Conservation (phyloP, 2,888 invertebrate genomes). For the Mayetiola destructor region DNA sequence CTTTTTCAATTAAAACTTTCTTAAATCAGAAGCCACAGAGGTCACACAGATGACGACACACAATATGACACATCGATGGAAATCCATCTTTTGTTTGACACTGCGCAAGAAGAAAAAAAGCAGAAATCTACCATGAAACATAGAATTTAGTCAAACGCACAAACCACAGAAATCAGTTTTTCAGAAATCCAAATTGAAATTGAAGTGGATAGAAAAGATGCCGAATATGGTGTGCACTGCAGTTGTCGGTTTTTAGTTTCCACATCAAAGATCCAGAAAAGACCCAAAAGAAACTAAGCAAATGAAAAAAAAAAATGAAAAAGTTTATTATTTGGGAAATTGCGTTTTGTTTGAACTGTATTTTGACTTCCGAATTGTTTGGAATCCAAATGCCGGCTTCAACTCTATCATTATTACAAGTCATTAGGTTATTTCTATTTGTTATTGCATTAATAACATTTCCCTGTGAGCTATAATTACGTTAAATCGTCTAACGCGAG, state of each 20-base stretch:
- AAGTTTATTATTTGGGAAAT: too few species aligned
- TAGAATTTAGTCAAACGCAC: not conserved
- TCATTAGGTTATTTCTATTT: conserved; percentile 13
- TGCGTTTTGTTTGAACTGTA: conserved; percentile 1
- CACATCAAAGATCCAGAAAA: too few species aligned
- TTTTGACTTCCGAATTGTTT: conserved; percentile 11
- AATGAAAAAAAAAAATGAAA: too few species aligned
- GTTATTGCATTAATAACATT: conserved; percentile 8
- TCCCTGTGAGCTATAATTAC: conserved; percentile 7
- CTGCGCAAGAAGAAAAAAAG: not conserved
- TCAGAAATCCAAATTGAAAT: too few species aligned
- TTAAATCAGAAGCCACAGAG: not conserved
- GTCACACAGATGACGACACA: conserved; percentile 7
- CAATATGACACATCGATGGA: not conserved
- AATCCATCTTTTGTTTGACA: not conserved
- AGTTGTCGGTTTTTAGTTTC: conserved; percentile 7
- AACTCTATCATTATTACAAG: conserved; percentile 6
- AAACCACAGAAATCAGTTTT: conserved; percentile 4
- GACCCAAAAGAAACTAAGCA: too few species aligned
- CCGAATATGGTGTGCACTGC: too few species aligned
- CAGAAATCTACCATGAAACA: conserved; percentile 7
- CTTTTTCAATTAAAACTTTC: not conserved
- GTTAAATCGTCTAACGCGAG: not conserved
- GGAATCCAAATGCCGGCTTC: not conserved
- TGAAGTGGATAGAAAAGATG: too few species aligned